Evolutionary conservation across 2,797 vertebrate species (phyloP), one percentile per base, ranked within the genome.

Genomic region (Coranthus polyacanthus): DNA sequence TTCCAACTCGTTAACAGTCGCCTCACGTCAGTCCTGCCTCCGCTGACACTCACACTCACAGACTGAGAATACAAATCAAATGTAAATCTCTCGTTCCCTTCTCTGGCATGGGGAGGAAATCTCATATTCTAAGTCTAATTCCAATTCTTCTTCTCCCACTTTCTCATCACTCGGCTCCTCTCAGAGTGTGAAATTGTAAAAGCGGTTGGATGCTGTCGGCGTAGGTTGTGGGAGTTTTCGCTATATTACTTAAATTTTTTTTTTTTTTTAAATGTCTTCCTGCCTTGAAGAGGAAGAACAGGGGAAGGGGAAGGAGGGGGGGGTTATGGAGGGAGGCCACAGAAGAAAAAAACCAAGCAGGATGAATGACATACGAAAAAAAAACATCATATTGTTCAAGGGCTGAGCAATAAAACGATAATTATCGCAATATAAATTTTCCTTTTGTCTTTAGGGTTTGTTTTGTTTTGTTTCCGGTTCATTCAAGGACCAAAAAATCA

Each of bases 171-270:
- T 58, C 41, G 52, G 6, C 59, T 74, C 69, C 60, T 77, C 56
- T 24, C 52, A 15, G 32, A 78, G 60, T 83, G 85, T 84, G 83
- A 89, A 89, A 89, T 86, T 55, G 63, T 34, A n/a, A 29, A 86
- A 81, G 70, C 66, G 22, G 55, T 68, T 78, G 62, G 53, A 65
- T 65, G 75, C 75, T 71, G 78, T 60, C 59, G 70, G 75, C 45
- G 52, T 53, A 69, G 80, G 79, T 38, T 83, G 76, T 72, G 68
- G 65, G 78, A 75, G 75, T 83, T 86, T 69, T 78, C 51, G n/a
- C 61, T 51, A 9, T 57, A 59, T 78, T 67, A 62, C 67, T 72
- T 20, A 12, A 24, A n/a, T n/a, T n/a, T n/a, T n/a, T n/a, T n/a
- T n/a, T n/a, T n/a, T n/a, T n/a, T n/a, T n/a, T n/a, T n/a, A n/a